Evolutionary conservation across 30 jellyfish, hydroid and myxozoan genomes (phyloP), one percentile per base, ranked within the genome.

Genomic region (Pseudorhiza aurosa): DNA sequence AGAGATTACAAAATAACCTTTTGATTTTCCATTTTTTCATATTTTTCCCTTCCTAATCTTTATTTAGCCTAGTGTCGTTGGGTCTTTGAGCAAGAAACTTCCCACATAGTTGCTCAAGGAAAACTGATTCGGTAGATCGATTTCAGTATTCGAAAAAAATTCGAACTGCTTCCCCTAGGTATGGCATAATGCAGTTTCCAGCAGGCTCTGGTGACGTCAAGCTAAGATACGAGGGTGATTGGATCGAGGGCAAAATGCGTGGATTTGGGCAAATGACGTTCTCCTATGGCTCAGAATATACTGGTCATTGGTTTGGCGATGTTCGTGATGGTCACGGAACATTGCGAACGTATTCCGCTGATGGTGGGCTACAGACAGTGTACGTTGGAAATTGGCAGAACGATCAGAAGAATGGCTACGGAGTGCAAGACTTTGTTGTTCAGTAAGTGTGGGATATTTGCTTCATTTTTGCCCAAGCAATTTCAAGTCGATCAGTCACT

Each of bases 221-320:
- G 46, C 75, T 65, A 22, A 49, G 65, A 0, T 93, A 93, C 65
- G 96, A 93, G 19, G 99, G 99, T 31, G 97, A 93, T 45, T 93
- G 99, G 99, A 24, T 60, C 19, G 99, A 87, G 58, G 99, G 99
- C 58, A 70, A 73, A 37, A 86, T 81, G 97, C 80, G 43, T 32
- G 99, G 99, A 40, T 85, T 80, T 58, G 99, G 99, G 2, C 63
- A 73, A 50, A 93, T 93, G 99, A 81, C n/a, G 91, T 93, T 85
- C 53, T 68, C 84, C 12, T 81, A 85, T 29, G 82, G 71, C 27
- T 81, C 82, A 0, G 98, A 92, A 46, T 92, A 92, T 75, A 47
- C 39, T 5, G 98, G 98, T 8, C 78, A 85, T 65, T 92, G 95
- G 87, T 56, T 31, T 29, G 75, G 80, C 45, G 93, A 82, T 40